Conservation (phyloP, 2,113 vertebrate species). For the Mesocricetus auratus region DNA sequence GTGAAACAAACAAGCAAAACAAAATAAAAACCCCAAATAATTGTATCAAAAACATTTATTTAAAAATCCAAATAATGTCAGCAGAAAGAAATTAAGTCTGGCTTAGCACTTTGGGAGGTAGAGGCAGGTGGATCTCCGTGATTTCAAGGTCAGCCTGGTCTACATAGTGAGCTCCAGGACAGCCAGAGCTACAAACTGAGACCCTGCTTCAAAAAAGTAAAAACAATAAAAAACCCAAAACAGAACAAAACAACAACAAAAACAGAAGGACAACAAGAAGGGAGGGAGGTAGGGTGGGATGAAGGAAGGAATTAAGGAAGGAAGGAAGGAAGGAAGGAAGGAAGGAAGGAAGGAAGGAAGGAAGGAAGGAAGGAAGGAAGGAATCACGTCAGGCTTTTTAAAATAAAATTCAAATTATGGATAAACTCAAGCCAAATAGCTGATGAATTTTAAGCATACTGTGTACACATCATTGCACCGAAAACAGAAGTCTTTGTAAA, state of each 20-base stretch:
- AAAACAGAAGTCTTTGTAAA: not conserved
- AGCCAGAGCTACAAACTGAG: too few species aligned
- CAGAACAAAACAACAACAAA: too few species aligned
- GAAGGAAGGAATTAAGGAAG: too few species aligned
- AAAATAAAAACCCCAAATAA: not conserved
- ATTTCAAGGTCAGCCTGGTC: too few species aligned
- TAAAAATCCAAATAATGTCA: not conserved
- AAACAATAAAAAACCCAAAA: too few species aligned
- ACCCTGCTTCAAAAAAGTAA: too few species aligned
- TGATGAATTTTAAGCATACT: slow-evolving; percentile 27
- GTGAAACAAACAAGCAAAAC: not conserved
- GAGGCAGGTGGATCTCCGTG: too few species aligned
- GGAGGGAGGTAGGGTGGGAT: too few species aligned
- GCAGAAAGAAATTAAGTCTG: not conserved
- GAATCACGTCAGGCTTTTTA: not conserved
- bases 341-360: not conserved
- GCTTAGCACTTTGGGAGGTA: not conserved
- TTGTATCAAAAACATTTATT: not conserved
- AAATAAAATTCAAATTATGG: not conserved
- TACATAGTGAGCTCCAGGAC: too few species aligned
- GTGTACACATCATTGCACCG: not conserved
- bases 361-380: not conserved
- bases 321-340: too few species aligned
- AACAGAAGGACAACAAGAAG: too few species aligned
- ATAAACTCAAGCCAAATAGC: not conserved